phyloP scores from a whole-genome alignment of 2,797 vertebrate genomes.

The Pipistrellus pygmaeus region DNA sequence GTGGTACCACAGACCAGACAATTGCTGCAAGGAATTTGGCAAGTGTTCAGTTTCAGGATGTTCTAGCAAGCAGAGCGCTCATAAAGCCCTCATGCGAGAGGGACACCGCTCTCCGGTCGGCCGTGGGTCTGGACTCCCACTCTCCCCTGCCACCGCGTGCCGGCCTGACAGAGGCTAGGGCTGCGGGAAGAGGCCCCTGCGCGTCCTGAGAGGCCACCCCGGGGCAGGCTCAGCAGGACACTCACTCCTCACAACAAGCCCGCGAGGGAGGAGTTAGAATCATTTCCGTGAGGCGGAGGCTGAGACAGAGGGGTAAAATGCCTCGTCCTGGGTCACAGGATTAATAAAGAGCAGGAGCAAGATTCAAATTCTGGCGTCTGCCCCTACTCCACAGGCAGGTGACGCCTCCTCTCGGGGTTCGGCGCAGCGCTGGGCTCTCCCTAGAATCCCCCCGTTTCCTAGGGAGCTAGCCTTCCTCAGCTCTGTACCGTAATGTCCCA shows the following conservation, averaged over 20 bases:
- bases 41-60: not conserved
- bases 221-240: not conserved
- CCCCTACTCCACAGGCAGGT: not conserved
- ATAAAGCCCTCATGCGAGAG: not conserved
- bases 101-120: not conserved
- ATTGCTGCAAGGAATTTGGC: constrained; percentile 89
- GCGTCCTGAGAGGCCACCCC: not conserved
- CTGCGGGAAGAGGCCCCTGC: not conserved
- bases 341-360: not conserved
- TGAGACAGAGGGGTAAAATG: not conserved
- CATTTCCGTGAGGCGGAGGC: not conserved
- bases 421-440: not conserved
- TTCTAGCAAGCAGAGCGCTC: not conserved
- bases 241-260: not conserved
- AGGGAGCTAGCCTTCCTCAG: not conserved
- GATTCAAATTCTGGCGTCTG: not conserved
- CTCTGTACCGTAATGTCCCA: not conserved
- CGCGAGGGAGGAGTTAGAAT: not conserved
- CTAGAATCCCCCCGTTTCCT: not conserved
- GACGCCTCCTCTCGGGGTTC: not conserved
- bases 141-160: not conserved
- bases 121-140: not conserved
- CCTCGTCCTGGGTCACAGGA: not conserved
- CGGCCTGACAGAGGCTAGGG: not conserved
- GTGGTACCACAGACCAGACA: constrained; percentile 96